Base-by-base conservation (phyloP, 2,113 vertebrate species). In the Plecotus auritus region DNA sequence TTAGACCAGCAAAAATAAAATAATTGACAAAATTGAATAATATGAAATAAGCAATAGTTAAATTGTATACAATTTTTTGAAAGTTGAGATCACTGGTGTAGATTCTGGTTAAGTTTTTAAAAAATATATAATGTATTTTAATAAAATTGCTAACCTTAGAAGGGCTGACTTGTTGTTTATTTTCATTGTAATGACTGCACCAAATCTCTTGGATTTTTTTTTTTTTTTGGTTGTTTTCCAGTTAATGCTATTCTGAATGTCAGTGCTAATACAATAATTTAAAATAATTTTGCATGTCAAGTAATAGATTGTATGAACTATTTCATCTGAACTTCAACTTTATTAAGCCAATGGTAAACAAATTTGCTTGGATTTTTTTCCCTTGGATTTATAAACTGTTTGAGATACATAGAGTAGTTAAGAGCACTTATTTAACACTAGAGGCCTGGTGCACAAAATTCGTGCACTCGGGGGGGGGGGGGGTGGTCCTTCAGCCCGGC, bases 181-280 rank as follows among this genome's bases (percentile, higher is more conserved):
- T 97, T 54, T 87, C 74, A 85, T 84, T 82, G 14, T 64, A 93
- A 88, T 92, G 89, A 93, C 61, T 80, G 5, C 5, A 86, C 73
- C 45, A 76, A 45, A 56, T 85, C 76, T 72, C 86, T 54, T 28
- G 80, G 80, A 77, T 89, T 90, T 72, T 66, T 30, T 95, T 94
- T 73, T 89, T 90, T 72, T 66, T 30, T 95, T 94, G 93, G 78
- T 93, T 61, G 17, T 49, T 87, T 93, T 90, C 91, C 70, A 96
- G 74, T 2, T 72, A 37, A 87, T 80, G 73, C 45, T 96, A 82
- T 82, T 97, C 83, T 85, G 85, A 86, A 90, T 88, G 40, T 88
- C 80, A 73, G 87, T 86, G 54, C 67, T 90, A 96, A 96, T 69
- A 78, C 32, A 84, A 70, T 82, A 86, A 97, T 94, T 96, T 93